Evolutionary conservation across 2,113 vertebrate genomes (phyloP).

Genomic region (Centropristis striata): DNA sequence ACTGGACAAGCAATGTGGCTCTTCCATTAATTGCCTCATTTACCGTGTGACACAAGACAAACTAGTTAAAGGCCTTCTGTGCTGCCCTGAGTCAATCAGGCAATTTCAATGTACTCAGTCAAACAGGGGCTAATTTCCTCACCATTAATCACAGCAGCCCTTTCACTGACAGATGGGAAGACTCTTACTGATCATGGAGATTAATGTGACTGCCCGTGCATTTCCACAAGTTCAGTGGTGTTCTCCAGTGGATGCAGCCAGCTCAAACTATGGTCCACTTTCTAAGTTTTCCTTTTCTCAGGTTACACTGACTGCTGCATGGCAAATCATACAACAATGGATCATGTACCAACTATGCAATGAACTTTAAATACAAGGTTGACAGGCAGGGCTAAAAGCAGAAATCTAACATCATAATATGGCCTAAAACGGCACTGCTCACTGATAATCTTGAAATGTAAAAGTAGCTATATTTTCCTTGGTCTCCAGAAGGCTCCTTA

Average conservation of each 20-base stretch:
- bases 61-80: constrained; percentile 61
- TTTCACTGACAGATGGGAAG: constrained; percentile 48
- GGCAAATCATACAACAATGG: background rate
- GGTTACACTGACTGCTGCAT: background rate
- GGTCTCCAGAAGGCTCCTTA: constrained; percentile 46
- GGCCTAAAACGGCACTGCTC: background rate
- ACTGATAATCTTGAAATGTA: constrained; percentile 33
- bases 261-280: background rate
- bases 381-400: background rate
- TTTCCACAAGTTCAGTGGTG: constrained; percentile 35
- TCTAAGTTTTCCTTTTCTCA: background rate
- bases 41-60: constrained; percentile 69
- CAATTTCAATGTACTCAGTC: constrained; percentile 56
- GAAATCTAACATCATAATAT: background rate
- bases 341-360: background rate
- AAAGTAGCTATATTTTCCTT: constrained; percentile 44
- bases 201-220: constrained; percentile 49
- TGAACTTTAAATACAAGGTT: background rate
- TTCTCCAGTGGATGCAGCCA: constrained; percentile 29
- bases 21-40: constrained; percentile 67
- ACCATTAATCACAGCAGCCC: constrained; percentile 67
- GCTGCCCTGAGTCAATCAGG: constrained; percentile 29
- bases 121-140: constrained; percentile 67
- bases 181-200: constrained; percentile 63
- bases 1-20: constrained; percentile 34